phyloP scores from a whole-genome alignment of 1,140 invertebrate species.

The Ostrea edulis region DNA sequence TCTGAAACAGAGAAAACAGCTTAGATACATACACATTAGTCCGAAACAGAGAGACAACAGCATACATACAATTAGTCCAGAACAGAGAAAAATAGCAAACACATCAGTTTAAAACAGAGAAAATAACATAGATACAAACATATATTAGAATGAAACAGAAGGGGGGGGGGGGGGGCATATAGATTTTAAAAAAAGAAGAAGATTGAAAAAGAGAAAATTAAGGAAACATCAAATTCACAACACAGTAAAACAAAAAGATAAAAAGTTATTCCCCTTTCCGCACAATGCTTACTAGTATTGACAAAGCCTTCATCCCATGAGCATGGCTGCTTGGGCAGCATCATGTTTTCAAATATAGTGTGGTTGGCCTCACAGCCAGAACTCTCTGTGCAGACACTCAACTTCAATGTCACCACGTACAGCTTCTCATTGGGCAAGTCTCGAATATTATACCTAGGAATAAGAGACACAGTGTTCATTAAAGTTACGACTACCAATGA shows the following conservation, averaged over 20 bases:
- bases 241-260: too few relatives aligned
- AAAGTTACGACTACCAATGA: not conserved
- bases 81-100: too few relatives aligned
- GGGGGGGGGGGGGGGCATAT: too few relatives aligned
- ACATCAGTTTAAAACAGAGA: too few relatives aligned
- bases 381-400: conserved; percentile 41
- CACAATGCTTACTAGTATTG: conserved; percentile 3
- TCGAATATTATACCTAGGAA: conserved; percentile 55
- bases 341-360: conserved; percentile 45
- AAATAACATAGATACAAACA: too few relatives aligned
- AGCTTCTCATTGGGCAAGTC: conserved; percentile 44
- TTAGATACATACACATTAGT: too few relatives aligned
- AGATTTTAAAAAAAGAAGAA: too few relatives aligned
- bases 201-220: too few relatives aligned
- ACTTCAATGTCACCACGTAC: conserved; percentile 40
- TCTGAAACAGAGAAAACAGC: conserved; percentile 47
- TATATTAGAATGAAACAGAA: too few relatives aligned
- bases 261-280: not conserved
- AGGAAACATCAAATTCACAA: too few relatives aligned
- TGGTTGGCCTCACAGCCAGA: conserved; percentile 46
- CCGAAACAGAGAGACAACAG: too few relatives aligned
- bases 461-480: not conserved
- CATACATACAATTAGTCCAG: too few relatives aligned
- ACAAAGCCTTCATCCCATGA: conserved; percentile 41
- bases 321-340: conserved; percentile 32